Base-by-base conservation (phyloP, 2,888 invertebrate genomes). In the Macrophya alboannulata region DNA sequence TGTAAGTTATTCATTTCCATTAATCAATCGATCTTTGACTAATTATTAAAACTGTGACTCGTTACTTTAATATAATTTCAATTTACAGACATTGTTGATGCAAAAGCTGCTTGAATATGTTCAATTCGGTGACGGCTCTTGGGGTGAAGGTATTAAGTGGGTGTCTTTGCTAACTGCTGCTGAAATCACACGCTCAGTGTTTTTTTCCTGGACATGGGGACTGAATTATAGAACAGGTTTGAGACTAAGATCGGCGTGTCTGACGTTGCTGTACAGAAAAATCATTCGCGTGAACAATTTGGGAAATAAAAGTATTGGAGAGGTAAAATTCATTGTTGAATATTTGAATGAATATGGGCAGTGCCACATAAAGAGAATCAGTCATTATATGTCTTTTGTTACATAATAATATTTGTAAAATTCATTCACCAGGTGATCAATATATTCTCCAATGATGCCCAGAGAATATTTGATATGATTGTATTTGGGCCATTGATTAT, bases 361-460 rank as follows among this genome's bases (percentile, higher is more conserved):
- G n/a, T 17, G 2, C 55, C 55, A 1, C n/a, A 55, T n/a, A 8
- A 55, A 17, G 17, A n/a, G 1, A 4, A 17, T n/a, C 9, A 48
- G 10, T 48, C 45, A 4, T 68, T 2, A 68, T 31, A 6, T 4
- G 31, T 59, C n/a, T n/a, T 59, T 21, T 4, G 2, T 59, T 59
- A 9, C n/a, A 9, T 21, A 21, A 59, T 59, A 21, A 59, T 59
- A 9, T 59, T 59, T 59, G n/a, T 59, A 21, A 59, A 25, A 9
- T 62, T 62, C 17, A 25, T 25, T 31, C n/a, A 12, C 77, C 90
- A 96, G 95, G 88, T 95, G 45, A 94, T 95, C 82, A 95, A 95
- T 90, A 91, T 95, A 86, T 95, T 95, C 89, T 94, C 95, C 55
- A 95, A 94, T 88, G 95, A 96, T 88, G 94, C 95, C 59, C 94